Base-by-base conservation (phyloP, 92 coral and sea anemone genomes). In the Epizoanthus ramosus region DNA sequence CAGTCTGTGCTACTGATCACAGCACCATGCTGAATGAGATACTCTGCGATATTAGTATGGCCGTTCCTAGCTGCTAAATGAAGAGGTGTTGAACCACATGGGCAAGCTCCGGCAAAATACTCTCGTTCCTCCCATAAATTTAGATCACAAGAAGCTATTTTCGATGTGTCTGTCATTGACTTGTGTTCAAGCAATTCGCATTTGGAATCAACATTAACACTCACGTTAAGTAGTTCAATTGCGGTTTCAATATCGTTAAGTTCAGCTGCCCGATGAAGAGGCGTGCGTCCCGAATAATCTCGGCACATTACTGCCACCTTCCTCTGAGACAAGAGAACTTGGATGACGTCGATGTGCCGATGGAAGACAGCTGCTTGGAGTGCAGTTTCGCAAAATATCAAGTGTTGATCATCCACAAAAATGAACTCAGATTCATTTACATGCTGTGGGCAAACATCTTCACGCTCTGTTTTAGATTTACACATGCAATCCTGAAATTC, bases 331-430 rank as follows among this genome's bases (percentile, higher is more conserved):
- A 94, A 71, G 1, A 94, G 72, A 22, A 80, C 58, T 19, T 83
- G 73, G 7, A 56, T 65, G 1, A 88, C 88, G 3, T 83, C 72
- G n/a, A 74, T 35, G 63, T 85, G 90, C 17, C 84, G 70, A 12
- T 56, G 52, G 0, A 86, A 70, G 0, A 93, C 91, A 33, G 98
- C 98, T 18, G 87, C 85, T 47, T 94, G 98, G n/a, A 94, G 87
- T 19, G 95, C 98, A 33, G 92, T 94, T 63, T 94, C 93, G 54
- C 98, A 94, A 19, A 70, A 19, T 61, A 86, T 70, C 24, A 37
- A 70, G 37, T 85, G 91, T 18, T 58, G 31, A 41, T 90, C 92
- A 47, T 87, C 75, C 0, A 77, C 53, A 14, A 88, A 67, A 60
- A 33, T 68, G 45, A 63, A 69, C 6, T 61, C 25, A 5, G 74